Conservation (phyloP, 2,888 invertebrate species). For the Ophion obscuratus region DNA sequence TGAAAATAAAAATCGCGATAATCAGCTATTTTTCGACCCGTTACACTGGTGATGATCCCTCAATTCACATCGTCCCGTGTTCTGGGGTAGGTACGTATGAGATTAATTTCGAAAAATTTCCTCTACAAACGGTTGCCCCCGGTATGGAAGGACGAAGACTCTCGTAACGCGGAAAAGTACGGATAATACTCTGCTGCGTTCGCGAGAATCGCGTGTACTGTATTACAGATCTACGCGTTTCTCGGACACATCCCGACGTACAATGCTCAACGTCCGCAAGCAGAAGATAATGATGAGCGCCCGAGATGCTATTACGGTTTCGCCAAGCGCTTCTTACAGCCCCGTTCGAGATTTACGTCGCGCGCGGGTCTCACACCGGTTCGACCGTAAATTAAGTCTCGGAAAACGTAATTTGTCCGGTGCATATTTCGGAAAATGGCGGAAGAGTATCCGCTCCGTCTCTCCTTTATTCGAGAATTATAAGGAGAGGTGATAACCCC, state of each 20-base stretch:
- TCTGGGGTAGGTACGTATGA: no score
- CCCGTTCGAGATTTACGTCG: slow-evolving; percentile 70
- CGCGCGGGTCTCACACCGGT: slow-evolving; percentile 50
- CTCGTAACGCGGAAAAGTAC: slow-evolving; percentile 41
- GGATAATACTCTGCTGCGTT: slow-evolving; percentile 5
- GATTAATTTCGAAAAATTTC: no score
- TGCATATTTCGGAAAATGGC: slow-evolving; percentile 68
- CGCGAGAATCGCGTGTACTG: slow-evolving; percentile 18
- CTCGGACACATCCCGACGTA: background rate
- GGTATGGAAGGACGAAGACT: background rate
- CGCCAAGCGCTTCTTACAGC: slow-evolving; percentile 63
- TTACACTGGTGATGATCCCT: no score
- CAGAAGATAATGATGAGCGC: slow-evolving; percentile 67
- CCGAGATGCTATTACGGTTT: slow-evolving; percentile 71
- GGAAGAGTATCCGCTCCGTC: slow-evolving; percentile 38
- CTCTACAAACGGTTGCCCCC: background rate
- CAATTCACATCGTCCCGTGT: no score
- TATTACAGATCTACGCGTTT: slow-evolving; percentile 18
- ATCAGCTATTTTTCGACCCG: no score
- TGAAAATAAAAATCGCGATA: no score
- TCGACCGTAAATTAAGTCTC: slow-evolving; percentile 70
- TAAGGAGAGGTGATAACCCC: background rate
- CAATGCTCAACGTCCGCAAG: slow-evolving; percentile 48
- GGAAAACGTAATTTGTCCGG: slow-evolving; percentile 66
- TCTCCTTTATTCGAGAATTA: slow-evolving; percentile 32